Percentiles rank a stretch among this genome's conserved stretches.
phyloP scores from a whole-genome alignment of 2,888 invertebrate genomes.

The Sussaba pulchella region DNA sequence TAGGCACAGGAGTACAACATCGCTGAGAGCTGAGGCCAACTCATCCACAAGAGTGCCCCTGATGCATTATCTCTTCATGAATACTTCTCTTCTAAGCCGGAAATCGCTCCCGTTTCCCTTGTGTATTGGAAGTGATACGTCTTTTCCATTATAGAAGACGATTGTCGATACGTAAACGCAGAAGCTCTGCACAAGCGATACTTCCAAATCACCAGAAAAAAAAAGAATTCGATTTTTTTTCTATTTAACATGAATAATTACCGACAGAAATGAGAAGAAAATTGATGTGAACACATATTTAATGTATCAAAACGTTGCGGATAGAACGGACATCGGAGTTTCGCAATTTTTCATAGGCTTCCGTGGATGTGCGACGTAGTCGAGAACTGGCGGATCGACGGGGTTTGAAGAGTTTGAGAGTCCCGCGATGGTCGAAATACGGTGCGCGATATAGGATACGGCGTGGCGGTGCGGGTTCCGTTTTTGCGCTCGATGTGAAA shows the following conservation, averaged over 20 bases:
- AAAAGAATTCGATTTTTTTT: neutral
- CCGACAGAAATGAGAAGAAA: neutral
- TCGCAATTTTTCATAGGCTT: neutral
- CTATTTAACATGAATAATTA: neutral
- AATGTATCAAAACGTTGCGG: neutral
- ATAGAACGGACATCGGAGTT: neutral
- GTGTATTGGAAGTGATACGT: slow-evolving; percentile 10
- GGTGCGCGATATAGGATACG: slow-evolving; percentile 26
- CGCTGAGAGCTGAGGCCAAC: slow-evolving; percentile 64
- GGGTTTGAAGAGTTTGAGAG: slow-evolving; percentile 25
- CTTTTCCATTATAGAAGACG: neutral
- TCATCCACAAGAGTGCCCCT: slow-evolving; percentile 76
- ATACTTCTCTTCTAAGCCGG: slow-evolving; percentile 34
- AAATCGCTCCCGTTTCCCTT: slow-evolving; percentile 15
- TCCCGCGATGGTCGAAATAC: slow-evolving; percentile 28
- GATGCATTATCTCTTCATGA: slow-evolving; percentile 67
- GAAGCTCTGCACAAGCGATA: neutral
- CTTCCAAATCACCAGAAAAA: neutral
- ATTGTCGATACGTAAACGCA: slow-evolving; percentile 2
- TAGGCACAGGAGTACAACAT: slow-evolving; percentile 12
- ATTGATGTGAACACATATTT: neutral
- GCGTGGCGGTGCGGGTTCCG: slow-evolving; percentile 16
- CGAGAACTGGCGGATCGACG: slow-evolving; percentile 15
- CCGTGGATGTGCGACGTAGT: neutral
- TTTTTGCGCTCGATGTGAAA: slow-evolving; percentile 28